Conservation (phyloP, 2,113 vertebrate species). For the Ploceus nigricollis region DNA sequence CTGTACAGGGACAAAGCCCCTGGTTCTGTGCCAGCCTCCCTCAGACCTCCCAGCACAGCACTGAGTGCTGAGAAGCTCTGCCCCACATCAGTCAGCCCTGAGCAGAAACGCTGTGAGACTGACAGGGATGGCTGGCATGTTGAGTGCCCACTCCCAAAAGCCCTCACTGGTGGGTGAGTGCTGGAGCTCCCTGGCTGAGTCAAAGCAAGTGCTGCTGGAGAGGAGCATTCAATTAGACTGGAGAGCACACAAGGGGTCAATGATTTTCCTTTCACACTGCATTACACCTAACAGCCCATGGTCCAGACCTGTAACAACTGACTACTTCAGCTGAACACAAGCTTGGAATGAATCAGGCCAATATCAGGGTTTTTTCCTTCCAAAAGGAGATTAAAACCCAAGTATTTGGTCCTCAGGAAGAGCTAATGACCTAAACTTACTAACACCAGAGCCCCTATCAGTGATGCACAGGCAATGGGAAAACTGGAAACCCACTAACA, state of each 20-base stretch:
- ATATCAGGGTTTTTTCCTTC: background rate
- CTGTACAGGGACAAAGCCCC: background rate
- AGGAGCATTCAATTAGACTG: constrained; percentile 37
- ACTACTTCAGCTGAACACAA: background rate
- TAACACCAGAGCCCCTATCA: background rate
- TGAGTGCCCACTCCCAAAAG: background rate
- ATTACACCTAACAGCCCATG: constrained; percentile 15
- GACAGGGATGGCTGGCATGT: fast-evolving
- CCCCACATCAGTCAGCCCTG: fast-evolving
- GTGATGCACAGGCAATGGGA: background rate
- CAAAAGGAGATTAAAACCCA: background rate
- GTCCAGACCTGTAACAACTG: background rate
- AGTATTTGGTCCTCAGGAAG: background rate
- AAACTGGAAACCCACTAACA: background rate
- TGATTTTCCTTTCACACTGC: constrained; percentile 42
- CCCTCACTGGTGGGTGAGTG: fast-evolving
- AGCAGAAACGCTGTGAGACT: fast-evolving
- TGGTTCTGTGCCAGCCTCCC: fast-evolving
- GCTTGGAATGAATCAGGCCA: background rate
- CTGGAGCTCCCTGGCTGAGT: background rate
- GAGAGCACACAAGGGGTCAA: constrained; percentile 38
- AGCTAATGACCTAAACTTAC: background rate
- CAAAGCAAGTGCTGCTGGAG: background rate
- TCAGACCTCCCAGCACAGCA: fast-evolving
- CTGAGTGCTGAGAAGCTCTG: background rate